Evolutionary conservation across 1,140 invertebrate species (phyloP).

Genomic region (Drosophila santomea): DNA sequence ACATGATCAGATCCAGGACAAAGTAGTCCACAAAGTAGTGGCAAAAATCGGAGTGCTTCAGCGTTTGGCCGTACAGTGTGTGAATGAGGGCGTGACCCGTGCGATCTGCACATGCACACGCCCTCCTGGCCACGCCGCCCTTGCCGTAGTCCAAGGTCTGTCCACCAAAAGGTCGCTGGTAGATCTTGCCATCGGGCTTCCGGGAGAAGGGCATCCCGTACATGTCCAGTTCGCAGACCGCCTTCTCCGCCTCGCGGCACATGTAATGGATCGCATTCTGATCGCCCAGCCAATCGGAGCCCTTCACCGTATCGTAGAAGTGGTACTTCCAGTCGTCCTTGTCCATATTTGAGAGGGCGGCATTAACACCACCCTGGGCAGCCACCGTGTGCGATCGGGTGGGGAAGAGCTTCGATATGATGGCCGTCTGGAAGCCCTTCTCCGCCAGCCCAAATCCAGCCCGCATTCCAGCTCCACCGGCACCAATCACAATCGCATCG

Average conservation of each 20-base stretch:
- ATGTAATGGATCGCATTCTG: constrained; percentile 98
- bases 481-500: constrained; percentile 97
- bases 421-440: constrained; percentile 95
- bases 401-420: constrained; percentile 97
- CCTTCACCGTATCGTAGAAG: constrained; percentile 97
- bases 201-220: constrained; percentile 89
- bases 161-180: constrained; percentile 96
- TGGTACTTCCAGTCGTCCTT: constrained; percentile 96
- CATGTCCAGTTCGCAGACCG: constrained; percentile 96
- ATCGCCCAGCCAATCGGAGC: constrained; percentile 98
- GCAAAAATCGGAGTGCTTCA: constrained; percentile 95
- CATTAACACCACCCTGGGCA: constrained; percentile 97
- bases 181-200: constrained; percentile 89
- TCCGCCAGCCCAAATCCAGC: constrained; percentile 96
- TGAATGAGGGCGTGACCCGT: constrained; percentile 99
- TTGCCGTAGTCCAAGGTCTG: constrained; percentile 94
- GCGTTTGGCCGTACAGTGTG: constrained; percentile 97
- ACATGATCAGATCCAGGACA: constrained; percentile 98
- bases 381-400: constrained; percentile 96
- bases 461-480: constrained; percentile 95
- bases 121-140: constrained; percentile 92
- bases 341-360: constrained; percentile 90
- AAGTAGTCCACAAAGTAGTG: constrained; percentile 99
- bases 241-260: constrained; percentile 94
- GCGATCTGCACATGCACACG: constrained; percentile 86